These are phyloP conservation scores for Aspidiotus destructor DNA, from an alignment of 2,888 invertebrate species.

Conservation along the genomic window DNA sequence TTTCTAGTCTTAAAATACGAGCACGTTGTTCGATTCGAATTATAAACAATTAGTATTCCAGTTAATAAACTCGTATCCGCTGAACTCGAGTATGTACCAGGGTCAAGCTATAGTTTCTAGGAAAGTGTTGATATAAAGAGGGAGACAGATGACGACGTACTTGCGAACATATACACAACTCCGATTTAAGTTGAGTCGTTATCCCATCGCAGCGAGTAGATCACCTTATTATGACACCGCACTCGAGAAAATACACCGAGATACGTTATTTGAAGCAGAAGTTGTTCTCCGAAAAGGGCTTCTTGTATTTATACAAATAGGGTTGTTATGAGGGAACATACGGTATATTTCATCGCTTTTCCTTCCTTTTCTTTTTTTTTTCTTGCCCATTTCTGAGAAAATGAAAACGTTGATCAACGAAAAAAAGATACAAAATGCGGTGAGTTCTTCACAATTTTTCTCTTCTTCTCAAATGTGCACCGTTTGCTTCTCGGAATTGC, in stretches of 20 bases:
- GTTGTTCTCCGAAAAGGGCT: background rate
- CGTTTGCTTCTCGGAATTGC: background rate
- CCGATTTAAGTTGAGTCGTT: background rate
- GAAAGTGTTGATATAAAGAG: background rate
- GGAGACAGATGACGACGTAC: background rate
- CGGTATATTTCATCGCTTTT: conserved; percentile 2
- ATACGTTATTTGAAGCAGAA: background rate
- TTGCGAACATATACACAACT: background rate
- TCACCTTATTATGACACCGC: background rate
- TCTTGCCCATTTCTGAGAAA: background rate
- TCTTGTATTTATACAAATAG: conserved; percentile 2
- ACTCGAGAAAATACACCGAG: background rate
- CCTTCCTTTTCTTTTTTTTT: background rate
- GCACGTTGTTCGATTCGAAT: too few species aligned
- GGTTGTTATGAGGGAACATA: background rate
- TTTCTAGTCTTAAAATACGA: too few species aligned
- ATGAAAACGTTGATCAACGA: background rate
- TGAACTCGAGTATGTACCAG: background rate
- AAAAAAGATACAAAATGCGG: background rate
- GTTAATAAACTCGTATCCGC: background rate
- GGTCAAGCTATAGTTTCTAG: background rate
- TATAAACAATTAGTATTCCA: too few species aligned
- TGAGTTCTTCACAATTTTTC: background rate
- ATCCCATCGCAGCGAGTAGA: conserved; percentile 1
- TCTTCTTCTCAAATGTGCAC: background rate